Conservation (phyloP, 2,113 vertebrate genomes). For the Halichoeres trimaculatus region DNA sequence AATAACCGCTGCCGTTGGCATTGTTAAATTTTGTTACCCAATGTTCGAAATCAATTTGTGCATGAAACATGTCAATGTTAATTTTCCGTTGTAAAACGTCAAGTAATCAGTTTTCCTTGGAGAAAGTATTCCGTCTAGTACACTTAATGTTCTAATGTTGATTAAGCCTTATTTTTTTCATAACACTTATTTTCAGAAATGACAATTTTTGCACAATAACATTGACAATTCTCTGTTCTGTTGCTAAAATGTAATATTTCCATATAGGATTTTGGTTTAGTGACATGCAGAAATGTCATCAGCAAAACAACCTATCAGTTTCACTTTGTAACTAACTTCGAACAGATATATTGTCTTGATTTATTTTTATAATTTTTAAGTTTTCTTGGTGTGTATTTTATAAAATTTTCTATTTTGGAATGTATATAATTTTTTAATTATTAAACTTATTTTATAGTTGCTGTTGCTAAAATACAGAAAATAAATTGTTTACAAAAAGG, state of each 20-base stretch:
- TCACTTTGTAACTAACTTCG: no score
- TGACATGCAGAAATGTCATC: no score
- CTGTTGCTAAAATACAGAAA: conserved; percentile 20
- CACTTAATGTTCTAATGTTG: neutral
- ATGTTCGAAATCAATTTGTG: neutral
- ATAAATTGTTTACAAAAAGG: conserved; percentile 39
- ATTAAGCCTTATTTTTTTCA: neutral
- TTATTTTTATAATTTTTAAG: neutral
- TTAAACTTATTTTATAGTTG: conserved; percentile 8
- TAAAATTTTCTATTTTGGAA: neutral
- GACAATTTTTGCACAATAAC: no score
- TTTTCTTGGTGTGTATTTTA: conserved; percentile 16
- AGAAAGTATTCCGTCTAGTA: neutral
- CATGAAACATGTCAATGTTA: neutral
- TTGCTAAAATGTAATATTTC: no score
- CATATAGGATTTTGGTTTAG: no score
- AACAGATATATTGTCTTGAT: neutral
- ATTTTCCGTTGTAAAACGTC: neutral
- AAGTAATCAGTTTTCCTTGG: neutral
- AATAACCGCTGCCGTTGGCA: no score
- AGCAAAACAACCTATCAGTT: no score
- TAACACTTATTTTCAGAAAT: neutral
- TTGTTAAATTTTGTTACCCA: neutral
- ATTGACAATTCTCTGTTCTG: no score
- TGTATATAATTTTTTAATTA: conserved; percentile 27